Evolutionary conservation across 2,797 vertebrate genomes (phyloP).

Genomic region (Gallinago solitaria): DNA sequence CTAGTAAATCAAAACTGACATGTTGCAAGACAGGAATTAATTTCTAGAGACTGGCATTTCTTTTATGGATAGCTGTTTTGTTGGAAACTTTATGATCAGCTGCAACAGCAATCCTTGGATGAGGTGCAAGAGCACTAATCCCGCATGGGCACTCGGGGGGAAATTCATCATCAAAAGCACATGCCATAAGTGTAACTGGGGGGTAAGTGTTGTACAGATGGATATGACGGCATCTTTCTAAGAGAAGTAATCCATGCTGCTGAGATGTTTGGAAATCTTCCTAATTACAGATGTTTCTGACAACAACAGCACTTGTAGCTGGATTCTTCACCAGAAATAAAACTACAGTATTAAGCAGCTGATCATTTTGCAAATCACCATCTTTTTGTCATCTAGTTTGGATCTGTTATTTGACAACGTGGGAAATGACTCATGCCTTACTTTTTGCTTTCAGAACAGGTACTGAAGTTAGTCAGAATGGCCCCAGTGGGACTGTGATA

Average conservation of each 20-base stretch:
- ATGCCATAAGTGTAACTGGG: not conserved
- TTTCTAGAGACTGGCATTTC: not conserved
- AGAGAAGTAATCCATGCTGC: not conserved
- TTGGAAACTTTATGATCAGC: not conserved
- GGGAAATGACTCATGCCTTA: not conserved
- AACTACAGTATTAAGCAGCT: not conserved
- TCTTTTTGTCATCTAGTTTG: not conserved
- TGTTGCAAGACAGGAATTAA: not conserved
- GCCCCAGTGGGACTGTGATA: not conserved
- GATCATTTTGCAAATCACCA: not conserved
- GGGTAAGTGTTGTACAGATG: not conserved
- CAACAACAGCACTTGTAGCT: not conserved
- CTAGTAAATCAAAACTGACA: not conserved
- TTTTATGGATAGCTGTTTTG: not conserved
- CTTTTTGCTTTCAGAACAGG: not conserved
- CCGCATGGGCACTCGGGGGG: fast-evolving
- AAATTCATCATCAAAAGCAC: not conserved
- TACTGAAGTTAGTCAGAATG: not conserved
- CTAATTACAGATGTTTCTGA: not conserved
- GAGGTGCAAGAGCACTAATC: not conserved
- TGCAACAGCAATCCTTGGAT: not conserved
- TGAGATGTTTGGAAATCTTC: not conserved
- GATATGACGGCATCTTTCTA: not conserved
- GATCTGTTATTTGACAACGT: not conserved
- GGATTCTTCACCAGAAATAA: not conserved